Percentiles rank a stretch among this genome's conserved stretches.
phyloP scores from a whole-genome alignment of 2,113 vertebrate species.

The Origma solitaria region DNA sequence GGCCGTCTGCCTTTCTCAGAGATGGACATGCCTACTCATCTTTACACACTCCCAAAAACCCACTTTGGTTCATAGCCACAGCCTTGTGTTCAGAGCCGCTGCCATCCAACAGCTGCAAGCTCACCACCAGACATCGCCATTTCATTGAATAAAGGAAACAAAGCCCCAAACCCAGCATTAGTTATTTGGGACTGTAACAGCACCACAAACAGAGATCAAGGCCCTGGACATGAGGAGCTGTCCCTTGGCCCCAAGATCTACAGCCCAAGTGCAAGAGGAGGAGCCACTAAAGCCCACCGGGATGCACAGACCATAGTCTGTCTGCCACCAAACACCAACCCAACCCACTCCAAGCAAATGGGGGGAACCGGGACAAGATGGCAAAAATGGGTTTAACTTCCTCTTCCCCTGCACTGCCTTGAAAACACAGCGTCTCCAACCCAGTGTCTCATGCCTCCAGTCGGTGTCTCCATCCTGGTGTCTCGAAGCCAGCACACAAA shows the following conservation, averaged over 20 bases:
- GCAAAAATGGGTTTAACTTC: not conserved
- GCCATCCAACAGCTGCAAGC: not conserved
- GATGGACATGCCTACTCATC: not conserved
- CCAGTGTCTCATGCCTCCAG: not conserved
- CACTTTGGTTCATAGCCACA: fast-evolving
- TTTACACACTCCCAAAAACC: not conserved
- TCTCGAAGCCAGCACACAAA: not conserved
- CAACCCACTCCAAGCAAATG: fast-evolving
- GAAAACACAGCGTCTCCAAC: not conserved
- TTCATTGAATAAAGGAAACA: not conserved
- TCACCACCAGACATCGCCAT: fast-evolving
- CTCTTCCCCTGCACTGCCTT: not conserved
- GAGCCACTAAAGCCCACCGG: not conserved
- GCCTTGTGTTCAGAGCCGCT: fast-evolving
- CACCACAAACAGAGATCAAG: not conserved
- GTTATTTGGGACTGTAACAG: not conserved
- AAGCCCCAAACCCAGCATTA: not conserved
- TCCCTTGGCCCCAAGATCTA: not conserved
- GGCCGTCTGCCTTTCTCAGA: not conserved
- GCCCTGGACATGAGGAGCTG: not conserved
- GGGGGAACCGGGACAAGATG: not conserved
- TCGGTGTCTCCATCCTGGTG: too few species aligned
- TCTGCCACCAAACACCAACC: not conserved
- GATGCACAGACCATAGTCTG: fast-evolving
- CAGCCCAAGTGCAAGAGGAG: not conserved